Percentiles rank a stretch among this genome's conserved stretches.
phyloP scores from a whole-genome alignment of 2,888 invertebrate species.

The Ichneumoninae sp. region DNA sequence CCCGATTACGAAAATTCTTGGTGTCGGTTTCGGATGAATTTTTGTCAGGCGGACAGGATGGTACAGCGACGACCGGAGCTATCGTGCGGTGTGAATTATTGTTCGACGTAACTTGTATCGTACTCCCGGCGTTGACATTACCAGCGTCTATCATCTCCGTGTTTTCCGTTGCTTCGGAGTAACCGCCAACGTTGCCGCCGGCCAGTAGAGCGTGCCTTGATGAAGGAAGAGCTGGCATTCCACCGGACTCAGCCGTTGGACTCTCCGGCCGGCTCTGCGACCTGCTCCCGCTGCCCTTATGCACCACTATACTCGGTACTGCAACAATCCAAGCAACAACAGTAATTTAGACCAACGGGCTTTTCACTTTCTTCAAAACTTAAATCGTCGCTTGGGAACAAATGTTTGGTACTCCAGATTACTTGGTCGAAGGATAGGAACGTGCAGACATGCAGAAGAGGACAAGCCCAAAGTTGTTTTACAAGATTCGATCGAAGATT shows the following conservation, averaged over 20 bases:
- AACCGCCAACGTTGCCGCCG: constrained; percentile 74
- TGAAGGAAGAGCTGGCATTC: constrained; percentile 82
- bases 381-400: background rate
- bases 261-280: constrained; percentile 80
- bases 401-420: background rate
- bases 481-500: background rate
- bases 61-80: constrained; percentile 61
- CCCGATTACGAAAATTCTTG: constrained; percentile 82
- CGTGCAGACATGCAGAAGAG: constrained; percentile 12
- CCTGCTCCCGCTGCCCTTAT: constrained; percentile 79
- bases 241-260: constrained; percentile 79
- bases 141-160: constrained; percentile 82
- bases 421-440: background rate
- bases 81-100: constrained; percentile 69
- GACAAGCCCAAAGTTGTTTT: constrained; percentile 18
- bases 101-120: constrained; percentile 68
- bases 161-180: constrained; percentile 74
- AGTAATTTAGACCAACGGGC: background rate
- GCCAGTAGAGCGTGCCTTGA: constrained; percentile 80
- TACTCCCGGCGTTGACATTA: constrained; percentile 78
- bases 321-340: constrained; percentile 70
- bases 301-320: constrained; percentile 84
- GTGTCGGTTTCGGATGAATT: constrained; percentile 75
- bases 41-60: constrained; percentile 66
- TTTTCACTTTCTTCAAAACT: background rate